Percentiles rank a stretch among this genome's conserved stretches.
phyloP scores from a whole-genome alignment of 2,113 vertebrate genomes.

The Agelaius tricolor region DNA sequence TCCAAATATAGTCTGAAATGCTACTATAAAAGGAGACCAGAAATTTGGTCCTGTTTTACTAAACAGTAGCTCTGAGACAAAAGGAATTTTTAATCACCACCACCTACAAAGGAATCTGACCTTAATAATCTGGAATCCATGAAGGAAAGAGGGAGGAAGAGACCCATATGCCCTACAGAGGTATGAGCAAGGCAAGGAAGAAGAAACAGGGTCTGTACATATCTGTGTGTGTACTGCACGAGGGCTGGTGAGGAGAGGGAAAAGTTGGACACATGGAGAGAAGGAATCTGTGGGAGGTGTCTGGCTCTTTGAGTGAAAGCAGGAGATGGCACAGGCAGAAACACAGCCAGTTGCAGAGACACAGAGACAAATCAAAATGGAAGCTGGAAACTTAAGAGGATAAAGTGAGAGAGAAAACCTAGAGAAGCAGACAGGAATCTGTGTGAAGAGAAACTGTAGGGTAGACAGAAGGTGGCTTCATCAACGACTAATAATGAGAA shows the following conservation, averaged over 20 bases:
- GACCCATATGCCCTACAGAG: not conserved
- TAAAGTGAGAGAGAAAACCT: not conserved
- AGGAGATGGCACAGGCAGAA: not conserved
- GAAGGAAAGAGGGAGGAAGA: not conserved
- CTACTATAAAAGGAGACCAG: not conserved
- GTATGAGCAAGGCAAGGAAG: not conserved
- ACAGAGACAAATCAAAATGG: not conserved
- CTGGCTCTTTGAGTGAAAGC: not conserved
- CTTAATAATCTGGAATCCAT: not conserved
- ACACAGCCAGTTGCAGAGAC: not conserved
- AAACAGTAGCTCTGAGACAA: not conserved
- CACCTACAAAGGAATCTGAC: not conserved
- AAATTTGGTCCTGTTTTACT: not conserved
- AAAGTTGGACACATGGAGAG: not conserved
- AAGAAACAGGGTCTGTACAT: fast-evolving
- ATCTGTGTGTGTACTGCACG: fast-evolving
- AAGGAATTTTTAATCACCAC: not conserved
- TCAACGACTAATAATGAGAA: not conserved
- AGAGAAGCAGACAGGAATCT: not conserved
- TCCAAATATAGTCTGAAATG: not conserved
- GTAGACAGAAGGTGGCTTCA: not conserved
- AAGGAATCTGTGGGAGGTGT: not conserved
- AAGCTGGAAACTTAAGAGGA: not conserved
- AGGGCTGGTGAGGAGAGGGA: not conserved
- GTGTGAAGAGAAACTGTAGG: not conserved